Conservation (phyloP, 2,797 vertebrate genomes). For the Hydrophis major region DNA sequence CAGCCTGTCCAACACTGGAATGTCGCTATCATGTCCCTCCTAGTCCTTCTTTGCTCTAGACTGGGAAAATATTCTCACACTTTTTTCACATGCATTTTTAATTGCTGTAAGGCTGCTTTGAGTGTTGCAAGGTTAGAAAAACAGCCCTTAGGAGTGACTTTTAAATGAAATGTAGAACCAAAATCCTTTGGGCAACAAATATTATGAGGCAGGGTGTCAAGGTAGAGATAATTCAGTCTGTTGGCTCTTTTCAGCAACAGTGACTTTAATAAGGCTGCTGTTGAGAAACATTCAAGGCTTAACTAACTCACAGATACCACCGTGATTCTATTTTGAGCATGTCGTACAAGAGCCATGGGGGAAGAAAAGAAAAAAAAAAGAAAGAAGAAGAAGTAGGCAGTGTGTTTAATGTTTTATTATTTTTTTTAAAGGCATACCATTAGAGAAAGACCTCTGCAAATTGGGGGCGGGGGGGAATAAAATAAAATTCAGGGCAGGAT, state of each 20-base stretch:
- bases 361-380: background rate
- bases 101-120: background rate
- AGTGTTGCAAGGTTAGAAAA: background rate
- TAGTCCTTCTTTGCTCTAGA: background rate
- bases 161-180: background rate
- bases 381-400: no score
- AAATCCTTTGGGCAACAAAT: background rate
- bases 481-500: constrained; percentile 13
- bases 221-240: background rate
- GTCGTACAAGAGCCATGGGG: background rate
- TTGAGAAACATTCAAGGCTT: background rate
- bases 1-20: no score
- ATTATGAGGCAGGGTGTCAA: background rate
- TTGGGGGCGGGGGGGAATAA: background rate
- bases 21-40: no score
- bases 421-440: background rate
- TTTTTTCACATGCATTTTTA: background rate
- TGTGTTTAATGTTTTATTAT: background rate
- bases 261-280: background rate
- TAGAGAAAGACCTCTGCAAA: constrained; percentile 32
- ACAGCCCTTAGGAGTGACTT: background rate
- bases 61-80: background rate
- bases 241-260: background rate
- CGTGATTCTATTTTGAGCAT: background rate
- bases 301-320: background rate